Base-by-base conservation (phyloP, 2,113 vertebrate species). In the Chaetops frenatus region DNA sequence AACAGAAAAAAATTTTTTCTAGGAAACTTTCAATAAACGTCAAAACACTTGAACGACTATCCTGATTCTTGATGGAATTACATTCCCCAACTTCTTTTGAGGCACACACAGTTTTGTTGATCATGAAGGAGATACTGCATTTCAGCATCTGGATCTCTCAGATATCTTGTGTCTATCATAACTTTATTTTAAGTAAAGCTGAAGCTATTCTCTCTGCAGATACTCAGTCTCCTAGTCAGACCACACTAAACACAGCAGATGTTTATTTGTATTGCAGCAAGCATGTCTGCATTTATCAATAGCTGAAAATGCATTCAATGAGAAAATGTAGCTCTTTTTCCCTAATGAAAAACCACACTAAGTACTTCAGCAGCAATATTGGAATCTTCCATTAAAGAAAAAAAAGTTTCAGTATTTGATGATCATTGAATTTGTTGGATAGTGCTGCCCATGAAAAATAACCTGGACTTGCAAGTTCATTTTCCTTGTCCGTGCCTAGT, bases 41-140 rank as follows among this genome's bases (percentile, higher is more conserved):
- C 31, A 33, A 81, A 81, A 40, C 12, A 62, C 19, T 51, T 33
- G 28, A 81, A 31, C 40, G 45, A 53, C n/a, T 81, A 15, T 11
- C 7, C 3, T 25, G 33, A 47, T 57, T 83, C 44, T 24, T 27
- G 20, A 31, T 15, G 7, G 23, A 86, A 70, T 40, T 36, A n/a
- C 10, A 15, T 35, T 58, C 21, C 33, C 40, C 53, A 57, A 29
- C 14, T 22, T n/a, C 48, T 38, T 29, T 35, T 24, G 29, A 81
- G 16, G n/a, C 58, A 67, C 0, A 0, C 9, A 21, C 0, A 7
- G 10, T 40, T 62, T 53, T 11, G 0, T 40, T 73, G 50, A 45
- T 31, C 23, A n/a, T 20, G 57, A 62, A 64, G 47, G 42, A 62
- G 35, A 70, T n/a, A 87, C 18, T 18, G 23, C 12, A n/a, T 36